phyloP scores from a whole-genome alignment of 1,140 invertebrate species.

The Pseudomyrmex sp. region DNA sequence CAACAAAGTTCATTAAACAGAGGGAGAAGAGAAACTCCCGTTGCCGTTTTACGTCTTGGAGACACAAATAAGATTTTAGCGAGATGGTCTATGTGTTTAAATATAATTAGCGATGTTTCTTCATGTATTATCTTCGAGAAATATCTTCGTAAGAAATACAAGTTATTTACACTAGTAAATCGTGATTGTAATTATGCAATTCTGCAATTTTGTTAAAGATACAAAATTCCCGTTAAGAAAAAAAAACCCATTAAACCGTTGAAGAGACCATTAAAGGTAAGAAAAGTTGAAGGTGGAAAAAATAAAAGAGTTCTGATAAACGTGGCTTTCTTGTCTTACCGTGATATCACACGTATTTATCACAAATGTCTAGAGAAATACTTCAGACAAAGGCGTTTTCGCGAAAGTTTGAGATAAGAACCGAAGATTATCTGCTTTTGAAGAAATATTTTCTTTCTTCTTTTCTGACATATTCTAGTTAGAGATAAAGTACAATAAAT shows the following conservation, averaged over 20 bases:
- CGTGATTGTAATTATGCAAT: not conserved
- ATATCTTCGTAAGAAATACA: not conserved
- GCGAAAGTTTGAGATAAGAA: not conserved
- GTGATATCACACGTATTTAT: slow-evolving; percentile 11
- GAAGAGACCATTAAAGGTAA: not conserved
- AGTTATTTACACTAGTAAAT: not conserved
- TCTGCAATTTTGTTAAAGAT: not conserved
- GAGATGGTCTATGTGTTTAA: not conserved
- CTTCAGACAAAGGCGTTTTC: not conserved
- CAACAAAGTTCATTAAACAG: slow-evolving; percentile 62
- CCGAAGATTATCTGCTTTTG: not conserved
- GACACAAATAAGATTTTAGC: slow-evolving; percentile 14
- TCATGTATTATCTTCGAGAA: not conserved
- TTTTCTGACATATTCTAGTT: not conserved
- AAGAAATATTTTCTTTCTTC: not conserved
- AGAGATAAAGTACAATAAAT: too few species aligned
- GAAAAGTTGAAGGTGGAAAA: not conserved
- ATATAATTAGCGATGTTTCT: not conserved
- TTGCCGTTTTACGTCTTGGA: not conserved
- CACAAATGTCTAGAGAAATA: not conserved
- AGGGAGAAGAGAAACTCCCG: not conserved
- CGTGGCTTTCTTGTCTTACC: not conserved
- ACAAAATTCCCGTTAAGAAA: not conserved
- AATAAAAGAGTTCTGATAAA: slow-evolving; percentile 13
- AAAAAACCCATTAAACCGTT: not conserved